A percentile compares a stretch with the other conserved stretches of the same genome.
Conservation (phyloP, 2,888 invertebrate genomes). For the Platycnemis pennipes region DNA sequence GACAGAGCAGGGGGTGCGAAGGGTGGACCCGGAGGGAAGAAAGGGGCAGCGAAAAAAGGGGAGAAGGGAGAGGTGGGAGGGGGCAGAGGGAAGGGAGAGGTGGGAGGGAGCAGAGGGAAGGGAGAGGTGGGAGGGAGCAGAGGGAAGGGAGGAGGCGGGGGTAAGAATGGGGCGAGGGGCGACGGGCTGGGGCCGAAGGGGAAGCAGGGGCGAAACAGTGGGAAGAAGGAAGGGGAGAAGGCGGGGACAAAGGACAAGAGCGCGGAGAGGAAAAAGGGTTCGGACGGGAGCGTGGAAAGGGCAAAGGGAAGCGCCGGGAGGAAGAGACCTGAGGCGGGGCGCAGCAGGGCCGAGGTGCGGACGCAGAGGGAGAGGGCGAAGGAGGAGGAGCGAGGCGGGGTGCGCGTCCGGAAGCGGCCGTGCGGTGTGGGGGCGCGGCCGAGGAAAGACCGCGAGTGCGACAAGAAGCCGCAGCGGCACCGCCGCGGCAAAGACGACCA, state of each 20-base stretch:
- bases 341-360: background rate
- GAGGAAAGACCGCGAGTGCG: constrained; percentile 12
- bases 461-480: background rate
- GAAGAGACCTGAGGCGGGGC: background rate
- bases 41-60: background rate
- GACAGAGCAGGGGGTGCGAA: background rate
- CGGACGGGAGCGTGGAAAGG: background rate
- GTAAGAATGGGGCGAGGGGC: background rate
- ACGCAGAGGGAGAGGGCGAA: background rate
- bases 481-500: background rate
- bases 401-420: background rate
- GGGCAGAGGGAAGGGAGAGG: background rate
- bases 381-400: background rate
- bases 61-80: background rate
- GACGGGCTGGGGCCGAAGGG: background rate
- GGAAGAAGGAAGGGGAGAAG: background rate
- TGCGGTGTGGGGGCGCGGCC: constrained; percentile 37
- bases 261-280: background rate
- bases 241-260: background rate
- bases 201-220: background rate
- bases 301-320: background rate
- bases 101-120: background rate
- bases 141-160: background rate
- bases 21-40: background rate
- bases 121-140: background rate